Evolutionary conservation across 1,140 invertebrate species (phyloP), one percentile per base, ranked within the genome.

Genomic region (Bombus superbus): DNA sequence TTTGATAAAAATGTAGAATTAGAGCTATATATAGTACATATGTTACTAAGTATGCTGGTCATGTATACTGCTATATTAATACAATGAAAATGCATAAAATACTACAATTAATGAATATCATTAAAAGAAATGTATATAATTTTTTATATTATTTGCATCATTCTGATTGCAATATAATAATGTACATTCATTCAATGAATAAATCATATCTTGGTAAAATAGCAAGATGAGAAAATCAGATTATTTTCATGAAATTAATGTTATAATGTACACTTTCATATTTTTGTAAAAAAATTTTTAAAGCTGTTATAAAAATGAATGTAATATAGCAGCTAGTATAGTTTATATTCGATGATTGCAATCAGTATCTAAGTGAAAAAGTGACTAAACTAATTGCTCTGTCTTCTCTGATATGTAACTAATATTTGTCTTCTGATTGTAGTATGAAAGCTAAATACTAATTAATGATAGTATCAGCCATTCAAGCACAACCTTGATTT

Each of bases 401-500:
- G 57, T 40, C 64, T 81, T 72, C 72, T 86, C 74, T 92, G 92
- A 93, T 91, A 92, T 92, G 89, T 93, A 83, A 88, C 92, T 92
- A 92, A 91, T 91, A 81, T 90, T 92, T 88, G 86, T 88, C 80
- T 73, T 84, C 76, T 86, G 72, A 42, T 69, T 78, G 68, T 85
- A 76, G 78, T 90, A 81, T 75, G 83, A 87, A 92, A 89, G 86
- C 83, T 89, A 91, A 77, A 68, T 42, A 73, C 84, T 90, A 88
- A 68, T 62, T 79, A 90, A 68, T 91, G 85, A 89, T 87, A 89
- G 71, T 89, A 87, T 91, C 89, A 88, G 81, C 77, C 81, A 86
- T 86, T 88, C 87, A 91, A 92, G 91, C 91, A 92, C 92, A 92
- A 92, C 88, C 91, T 88, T 92, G 83, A 84, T 85, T 89, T 90